phyloP scores from a whole-genome alignment of 2,888 invertebrate species.

The Antitype chi region DNA sequence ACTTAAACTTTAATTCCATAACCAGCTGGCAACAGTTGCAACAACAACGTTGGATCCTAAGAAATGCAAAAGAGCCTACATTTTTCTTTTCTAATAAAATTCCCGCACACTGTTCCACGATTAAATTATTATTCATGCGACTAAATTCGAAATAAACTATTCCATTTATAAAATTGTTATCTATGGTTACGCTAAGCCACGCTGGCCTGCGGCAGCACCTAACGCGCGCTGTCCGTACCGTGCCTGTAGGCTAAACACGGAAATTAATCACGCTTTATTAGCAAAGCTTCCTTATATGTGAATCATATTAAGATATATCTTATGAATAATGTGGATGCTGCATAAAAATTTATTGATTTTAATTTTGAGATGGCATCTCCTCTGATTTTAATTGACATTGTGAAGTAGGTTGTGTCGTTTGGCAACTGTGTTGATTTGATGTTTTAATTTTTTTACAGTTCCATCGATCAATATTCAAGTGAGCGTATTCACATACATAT shows the following conservation, averaged over 20 bases:
- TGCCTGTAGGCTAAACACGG: conserved; percentile 72
- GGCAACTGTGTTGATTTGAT: conserved; percentile 15
- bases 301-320: conserved; percentile 64
- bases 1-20: background rate
- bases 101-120: conserved; percentile 60
- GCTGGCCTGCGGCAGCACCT: conserved; percentile 70
- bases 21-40: background rate
- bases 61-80: background rate
- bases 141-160: conserved; percentile 73
- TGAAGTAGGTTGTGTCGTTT: conserved; percentile 20
- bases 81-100: conserved; percentile 17
- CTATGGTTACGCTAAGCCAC: conserved; percentile 67
- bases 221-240: conserved; percentile 69
- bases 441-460: background rate
- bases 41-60: background rate
- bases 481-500: background rate
- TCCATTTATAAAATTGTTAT: conserved; percentile 76
- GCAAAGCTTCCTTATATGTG: conserved; percentile 75
- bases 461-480: conserved; percentile 29
- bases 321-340: conserved; percentile 58
- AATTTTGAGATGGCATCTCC: conserved; percentile 51
- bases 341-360: conserved; percentile 58
- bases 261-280: conserved; percentile 81
- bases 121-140: conserved; percentile 69
- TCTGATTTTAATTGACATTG: conserved; percentile 35